Base-by-base conservation (phyloP, 2,113 vertebrate genomes). In the Ammospiza caudacuta region DNA sequence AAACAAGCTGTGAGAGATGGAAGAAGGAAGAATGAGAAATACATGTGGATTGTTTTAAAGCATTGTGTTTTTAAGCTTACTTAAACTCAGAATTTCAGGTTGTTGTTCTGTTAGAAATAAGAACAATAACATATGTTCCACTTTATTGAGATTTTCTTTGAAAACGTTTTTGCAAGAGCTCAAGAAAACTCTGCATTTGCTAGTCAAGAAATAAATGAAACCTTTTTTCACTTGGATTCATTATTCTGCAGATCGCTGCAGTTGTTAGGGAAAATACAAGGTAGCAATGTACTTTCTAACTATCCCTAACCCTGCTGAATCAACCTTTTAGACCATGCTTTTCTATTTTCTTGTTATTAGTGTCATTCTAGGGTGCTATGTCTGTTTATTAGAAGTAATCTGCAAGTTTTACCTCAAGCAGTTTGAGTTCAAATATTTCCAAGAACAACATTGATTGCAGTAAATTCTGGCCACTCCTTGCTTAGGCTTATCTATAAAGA, bases 91-190 rank as follows among this genome's bases (percentile, higher is more conserved):
- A 90, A 63, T 77, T 54, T 93, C 21, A 18, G 62, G 18, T 59
- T 1, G 3, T 39, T 64, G 2, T 62, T 88, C 54, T 59, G 52
- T 57, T 89, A 29, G 39, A 63, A 88, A 63, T 55, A 58, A 80
- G 37, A 73, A 63, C 0, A 2, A 10, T 63, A 67, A 47, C 0
- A 0, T 12, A 14, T 28, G 3, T 68, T 79, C 15, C n/a, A 29
- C 19, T 63, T 87, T 43, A 61, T 18, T 72, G n/a, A 10, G 5
- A 8, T 79, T 90, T 87, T 24, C 15, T 82, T 69, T 46, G 33
- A 75, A 73, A 91, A 51, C 0, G 2, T 8, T 72, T 79, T 72
- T 87, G 12, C 63, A 15, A 20, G 19, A 69, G 39, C 41, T 64
- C 44, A 57, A 77, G 47, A 37, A n/a, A 87, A 43, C 15, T 0